Conservation (phyloP, 2,888 invertebrate species). For the Acanthosepion lycidas region DNA sequence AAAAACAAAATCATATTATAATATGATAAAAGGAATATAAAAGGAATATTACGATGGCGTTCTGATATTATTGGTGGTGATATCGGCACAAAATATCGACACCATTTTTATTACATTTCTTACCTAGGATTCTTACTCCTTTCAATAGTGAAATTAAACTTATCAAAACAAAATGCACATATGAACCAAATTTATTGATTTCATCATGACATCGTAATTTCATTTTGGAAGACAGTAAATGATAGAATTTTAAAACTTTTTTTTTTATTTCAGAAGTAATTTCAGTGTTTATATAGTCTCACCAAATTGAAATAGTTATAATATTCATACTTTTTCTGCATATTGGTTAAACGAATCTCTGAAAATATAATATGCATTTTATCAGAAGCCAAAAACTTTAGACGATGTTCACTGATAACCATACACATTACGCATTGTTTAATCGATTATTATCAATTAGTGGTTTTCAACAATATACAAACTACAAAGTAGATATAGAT, state of each 20-base stretch:
- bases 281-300: background rate
- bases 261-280: background rate
- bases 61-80: background rate
- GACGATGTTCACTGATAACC: background rate
- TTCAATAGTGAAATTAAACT: no score
- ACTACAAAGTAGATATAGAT: no score
- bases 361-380: background rate
- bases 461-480: no score
- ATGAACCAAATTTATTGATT: no score
- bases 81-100: background rate
- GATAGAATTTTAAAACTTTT: background rate
- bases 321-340: background rate
- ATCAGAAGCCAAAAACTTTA: background rate
- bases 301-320: background rate
- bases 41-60: background rate
- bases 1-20: background rate
- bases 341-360: background rate
- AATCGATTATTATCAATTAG: no score
- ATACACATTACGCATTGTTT: no score
- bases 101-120: background rate
- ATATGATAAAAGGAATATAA: background rate
- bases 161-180: no score
- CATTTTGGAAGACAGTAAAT: no score
- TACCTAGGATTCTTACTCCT: no score
- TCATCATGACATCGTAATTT: no score